Percentiles rank a stretch among this genome's conserved stretches.
These are phyloP conservation scores for Erebia aethiops DNA, from an alignment of 2,888 invertebrate genomes.

Conservation along the genomic window DNA sequence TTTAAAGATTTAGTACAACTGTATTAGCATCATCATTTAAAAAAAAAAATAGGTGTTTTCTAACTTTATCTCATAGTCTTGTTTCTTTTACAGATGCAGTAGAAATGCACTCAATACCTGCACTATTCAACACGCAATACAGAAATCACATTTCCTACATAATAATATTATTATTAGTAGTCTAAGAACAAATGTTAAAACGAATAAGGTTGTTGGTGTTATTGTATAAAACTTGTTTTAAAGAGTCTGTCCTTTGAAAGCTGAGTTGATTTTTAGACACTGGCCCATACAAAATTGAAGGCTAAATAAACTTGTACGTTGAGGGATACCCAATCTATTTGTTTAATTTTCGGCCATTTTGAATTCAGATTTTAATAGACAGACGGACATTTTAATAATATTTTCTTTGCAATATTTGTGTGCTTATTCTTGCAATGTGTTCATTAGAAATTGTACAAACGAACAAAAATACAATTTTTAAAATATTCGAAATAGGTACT, in stretches of 20 bases:
- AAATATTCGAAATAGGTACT: background rate
- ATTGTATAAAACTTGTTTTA: constrained; percentile 2
- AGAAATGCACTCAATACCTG: constrained; percentile 1
- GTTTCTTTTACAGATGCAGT: constrained; percentile 16
- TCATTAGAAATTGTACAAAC: constrained; percentile 1
- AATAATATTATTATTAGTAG: background rate
- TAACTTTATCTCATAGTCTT: background rate
- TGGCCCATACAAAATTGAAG: too few species aligned
- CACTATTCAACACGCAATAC: background rate
- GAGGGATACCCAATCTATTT: background rate
- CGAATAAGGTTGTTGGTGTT: constrained; percentile 10
- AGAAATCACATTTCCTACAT: constrained; percentile 1
- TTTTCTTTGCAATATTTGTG: background rate
- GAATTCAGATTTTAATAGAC: too few species aligned
- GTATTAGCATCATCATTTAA: too few species aligned
- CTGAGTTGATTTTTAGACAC: too few species aligned
- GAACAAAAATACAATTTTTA: background rate
- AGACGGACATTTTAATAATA: background rate
- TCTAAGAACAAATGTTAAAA: constrained; percentile 10
- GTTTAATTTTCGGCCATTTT: background rate
- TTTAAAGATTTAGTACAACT: too few species aligned
- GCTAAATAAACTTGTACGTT: too few species aligned
- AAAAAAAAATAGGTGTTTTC: background rate
- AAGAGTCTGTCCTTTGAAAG: too few species aligned
- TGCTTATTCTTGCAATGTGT: background rate